Conservation (phyloP, 1,140 invertebrate genomes). For the Atta texana region DNA sequence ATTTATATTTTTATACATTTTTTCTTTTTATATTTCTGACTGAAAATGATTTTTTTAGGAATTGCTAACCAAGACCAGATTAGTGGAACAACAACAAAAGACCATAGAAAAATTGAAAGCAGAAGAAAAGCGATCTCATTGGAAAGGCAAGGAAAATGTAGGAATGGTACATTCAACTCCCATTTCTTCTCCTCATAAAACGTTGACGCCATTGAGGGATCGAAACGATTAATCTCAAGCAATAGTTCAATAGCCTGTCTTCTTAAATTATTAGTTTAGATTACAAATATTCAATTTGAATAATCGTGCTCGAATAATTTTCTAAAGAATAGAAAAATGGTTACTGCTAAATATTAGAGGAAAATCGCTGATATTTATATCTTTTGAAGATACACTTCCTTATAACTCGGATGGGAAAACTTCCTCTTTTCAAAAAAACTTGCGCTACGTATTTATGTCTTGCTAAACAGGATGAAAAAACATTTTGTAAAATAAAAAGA, state of each 20-base stretch:
- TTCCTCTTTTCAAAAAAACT: too few relatives aligned
- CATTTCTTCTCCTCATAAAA: constrained; percentile 80
- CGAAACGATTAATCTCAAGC: constrained; percentile 79
- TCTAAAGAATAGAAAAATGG: background rate
- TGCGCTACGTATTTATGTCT: too few relatives aligned
- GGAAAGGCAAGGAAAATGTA: constrained; percentile 83
- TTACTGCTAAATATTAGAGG: background rate
- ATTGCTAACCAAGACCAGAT: constrained; percentile 77
- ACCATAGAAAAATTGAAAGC: constrained; percentile 76
- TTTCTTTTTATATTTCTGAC: background rate
- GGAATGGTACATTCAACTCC: constrained; percentile 75
- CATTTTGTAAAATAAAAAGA: too few relatives aligned
- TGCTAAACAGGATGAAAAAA: too few relatives aligned
- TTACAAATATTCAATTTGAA: background rate
- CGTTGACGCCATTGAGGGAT: constrained; percentile 81
- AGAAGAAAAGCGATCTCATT: constrained; percentile 79
- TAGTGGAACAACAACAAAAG: constrained; percentile 78
- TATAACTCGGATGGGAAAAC: too few relatives aligned
- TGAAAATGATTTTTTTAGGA: constrained; percentile 79
- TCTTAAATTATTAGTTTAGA: constrained; percentile 21
- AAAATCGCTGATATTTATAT: too few relatives aligned
- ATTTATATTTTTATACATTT: constrained; percentile 60
- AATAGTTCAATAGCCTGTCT: constrained; percentile 23
- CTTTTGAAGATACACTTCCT: too few relatives aligned
- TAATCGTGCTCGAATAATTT: background rate